phyloP scores from a whole-genome alignment of 2,797 vertebrate genomes.

The Sparus aurata region DNA sequence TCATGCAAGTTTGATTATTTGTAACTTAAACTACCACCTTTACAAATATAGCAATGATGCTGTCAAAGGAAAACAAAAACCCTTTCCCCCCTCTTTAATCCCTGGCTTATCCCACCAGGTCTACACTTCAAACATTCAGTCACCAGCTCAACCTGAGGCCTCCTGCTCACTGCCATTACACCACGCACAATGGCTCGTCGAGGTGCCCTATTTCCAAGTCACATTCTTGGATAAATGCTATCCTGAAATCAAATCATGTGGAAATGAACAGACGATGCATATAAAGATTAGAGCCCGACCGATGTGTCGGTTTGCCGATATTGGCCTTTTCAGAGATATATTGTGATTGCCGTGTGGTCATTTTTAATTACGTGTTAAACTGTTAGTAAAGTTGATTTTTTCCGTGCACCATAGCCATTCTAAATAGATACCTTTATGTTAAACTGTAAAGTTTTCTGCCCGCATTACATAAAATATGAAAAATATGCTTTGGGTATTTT shows the following conservation, averaged over 20 bases:
- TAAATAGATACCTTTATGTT: too few species aligned
- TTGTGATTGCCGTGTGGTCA: too few species aligned
- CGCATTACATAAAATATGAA: too few species aligned
- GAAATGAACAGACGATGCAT: constrained; percentile 45
- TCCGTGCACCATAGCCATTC: too few species aligned
- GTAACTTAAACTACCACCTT: constrained; percentile 4
- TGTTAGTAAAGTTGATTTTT: too few species aligned
- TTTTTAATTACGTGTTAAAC: too few species aligned
- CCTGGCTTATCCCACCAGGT: constrained; percentile 58
- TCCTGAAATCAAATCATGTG: constrained; percentile 58
- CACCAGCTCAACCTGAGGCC: constrained; percentile 48
- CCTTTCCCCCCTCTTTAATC: constrained; percentile 47
- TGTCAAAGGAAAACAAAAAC: constrained; percentile 40
- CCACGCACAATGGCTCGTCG: constrained; percentile 47
- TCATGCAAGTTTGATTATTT: not conserved
- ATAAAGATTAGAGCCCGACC: not conserved
- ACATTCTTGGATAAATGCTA: constrained; percentile 59
- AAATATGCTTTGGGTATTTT: too few species aligned
- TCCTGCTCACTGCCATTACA: constrained; percentile 36
- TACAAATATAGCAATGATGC: constrained; percentile 20
- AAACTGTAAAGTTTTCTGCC: too few species aligned
- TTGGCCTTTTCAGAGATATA: too few species aligned
- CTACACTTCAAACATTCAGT: constrained; percentile 52
- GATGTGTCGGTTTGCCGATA: too few species aligned
- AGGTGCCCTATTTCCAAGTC: constrained; percentile 64